Evolutionary conservation across 2,888 invertebrate genomes (phyloP).

Genomic region (Dicyrtomina minuta): DNA sequence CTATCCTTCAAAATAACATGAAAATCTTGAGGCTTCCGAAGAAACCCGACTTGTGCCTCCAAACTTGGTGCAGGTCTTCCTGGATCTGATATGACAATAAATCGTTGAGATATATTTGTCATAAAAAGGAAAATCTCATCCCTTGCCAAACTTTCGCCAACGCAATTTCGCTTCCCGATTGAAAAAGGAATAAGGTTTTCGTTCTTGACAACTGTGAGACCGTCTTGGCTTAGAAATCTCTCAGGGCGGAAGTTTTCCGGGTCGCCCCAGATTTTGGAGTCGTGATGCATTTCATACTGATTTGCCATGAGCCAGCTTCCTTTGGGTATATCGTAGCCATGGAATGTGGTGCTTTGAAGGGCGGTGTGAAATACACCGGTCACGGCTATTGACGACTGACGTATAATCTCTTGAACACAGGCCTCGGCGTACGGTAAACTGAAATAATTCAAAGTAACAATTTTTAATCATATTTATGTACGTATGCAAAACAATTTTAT

Average conservation of each 20-base stretch:
- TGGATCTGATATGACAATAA: background rate
- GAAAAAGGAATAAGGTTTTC: constrained; percentile 24
- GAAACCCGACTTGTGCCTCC: constrained; percentile 7
- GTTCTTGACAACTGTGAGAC: constrained; percentile 7
- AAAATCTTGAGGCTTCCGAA: constrained; percentile 11
- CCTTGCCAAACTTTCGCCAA: constrained; percentile 24
- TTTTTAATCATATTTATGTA: background rate
- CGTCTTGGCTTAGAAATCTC: constrained; percentile 40
- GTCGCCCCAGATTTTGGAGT: constrained; percentile 41
- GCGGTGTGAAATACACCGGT: constrained; percentile 11
- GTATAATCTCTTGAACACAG: constrained; percentile 8
- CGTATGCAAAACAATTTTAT: background rate
- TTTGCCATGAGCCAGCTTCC: constrained; percentile 3
- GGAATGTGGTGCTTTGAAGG: background rate
- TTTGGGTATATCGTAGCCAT: background rate
- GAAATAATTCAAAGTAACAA: background rate
- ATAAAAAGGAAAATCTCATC: constrained; percentile 29
- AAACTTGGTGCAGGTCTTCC: background rate
- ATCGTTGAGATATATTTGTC: constrained; percentile 28
- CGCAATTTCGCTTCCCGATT: constrained; percentile 14
- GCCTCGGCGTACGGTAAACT: constrained; percentile 29
- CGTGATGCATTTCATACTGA: constrained; percentile 24
- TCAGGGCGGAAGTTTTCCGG: constrained; percentile 43
- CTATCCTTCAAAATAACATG: constrained; percentile 10
- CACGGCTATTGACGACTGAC: constrained; percentile 4